A percentile compares a stretch with the other conserved stretches of the same genome.
phyloP scores from a whole-genome alignment of 1,140 invertebrate genomes.

The Saccostrea echinata region DNA sequence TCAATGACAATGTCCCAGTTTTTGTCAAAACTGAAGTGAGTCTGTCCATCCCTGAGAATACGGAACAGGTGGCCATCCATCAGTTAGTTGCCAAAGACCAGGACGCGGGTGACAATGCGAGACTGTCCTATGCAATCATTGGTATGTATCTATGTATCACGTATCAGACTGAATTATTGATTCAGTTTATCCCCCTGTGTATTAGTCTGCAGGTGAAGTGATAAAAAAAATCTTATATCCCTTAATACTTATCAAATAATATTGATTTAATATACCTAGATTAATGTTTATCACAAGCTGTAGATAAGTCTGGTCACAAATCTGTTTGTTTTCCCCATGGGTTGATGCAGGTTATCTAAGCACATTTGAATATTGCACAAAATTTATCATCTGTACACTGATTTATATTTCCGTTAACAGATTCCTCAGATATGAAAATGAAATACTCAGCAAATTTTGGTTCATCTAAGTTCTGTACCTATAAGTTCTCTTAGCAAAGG shows the following conservation, averaged over 20 bases:
- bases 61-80: conserved; percentile 84
- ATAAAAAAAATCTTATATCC: conserved; percentile 17
- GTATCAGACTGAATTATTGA: neutral
- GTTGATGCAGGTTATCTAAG: conserved; percentile 10
- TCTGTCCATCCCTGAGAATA: conserved; percentile 70
- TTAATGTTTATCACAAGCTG: neutral
- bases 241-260: conserved; percentile 12
- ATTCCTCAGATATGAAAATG: neutral
- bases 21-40: conserved; percentile 60
- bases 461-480: neutral
- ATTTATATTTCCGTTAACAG: neutral
- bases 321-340: conserved; percentile 5
- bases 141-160: conserved; percentile 82
- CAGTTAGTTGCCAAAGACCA: conserved; percentile 87
- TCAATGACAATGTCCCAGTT: conserved; percentile 70
- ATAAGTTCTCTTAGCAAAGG: neutral
- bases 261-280: conserved; percentile 18
- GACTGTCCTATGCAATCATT: conserved; percentile 94
- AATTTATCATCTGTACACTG: neutral
- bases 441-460: conserved; percentile 22
- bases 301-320: conserved; percentile 13
- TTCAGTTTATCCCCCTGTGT: neutral
- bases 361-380: conserved; percentile 18
- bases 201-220: neutral
- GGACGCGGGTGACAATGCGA: conserved; percentile 91